Base-by-base conservation (phyloP, 2,797 vertebrate species). In the Bucorvus abyssinicus region DNA sequence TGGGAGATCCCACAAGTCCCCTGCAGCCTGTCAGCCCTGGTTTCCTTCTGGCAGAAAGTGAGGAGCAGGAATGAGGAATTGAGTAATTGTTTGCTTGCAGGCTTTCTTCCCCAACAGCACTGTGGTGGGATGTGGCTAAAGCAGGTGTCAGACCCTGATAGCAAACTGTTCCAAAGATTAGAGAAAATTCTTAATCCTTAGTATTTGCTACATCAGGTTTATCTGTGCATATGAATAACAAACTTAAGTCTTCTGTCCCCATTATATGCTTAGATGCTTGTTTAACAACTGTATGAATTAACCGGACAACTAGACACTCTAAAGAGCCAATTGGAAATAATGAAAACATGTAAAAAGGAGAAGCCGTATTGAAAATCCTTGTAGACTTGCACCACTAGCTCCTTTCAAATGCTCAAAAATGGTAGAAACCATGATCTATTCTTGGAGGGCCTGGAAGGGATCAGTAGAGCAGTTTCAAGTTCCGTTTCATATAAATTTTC, bases 241-340 rank as follows among this genome's bases (percentile, higher is more conserved):
- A 40, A 34, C 5, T 61, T 61, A 70, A 36, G 17, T 27, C 4
- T 73, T 23, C n/a, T 71, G 27, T 17, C 32, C 20, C 7, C 1
- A 0, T 45, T 49, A 10, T 0, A 0, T 79, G 57, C 11, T 71
- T 52, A n/a, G 24, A 34, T 47, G 6, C 6, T 81, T 8, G 4
- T 47, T 76, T 70, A 74, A 21, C 32, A 83, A 42, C 5, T 12
- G 2, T 21, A 21, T 1, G 3, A 84, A 69, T 57, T 69, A 76
- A 30, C 7, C 5, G 30, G 30, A 21, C 7, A 50, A 40, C 4
- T 12, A 44, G 20, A 75, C 64, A 50, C 52, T 55, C 5, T 75
- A 53, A 60, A 79, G 3, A 73, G 1, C 9, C 11, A 34, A 63
- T 6, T 38, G 32, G 59, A 83, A 83, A 15, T 6, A 65, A 14